These are phyloP conservation scores for Linnaemya tessellans DNA, from an alignment of 2,888 invertebrate species.

Conservation along the genomic window DNA sequence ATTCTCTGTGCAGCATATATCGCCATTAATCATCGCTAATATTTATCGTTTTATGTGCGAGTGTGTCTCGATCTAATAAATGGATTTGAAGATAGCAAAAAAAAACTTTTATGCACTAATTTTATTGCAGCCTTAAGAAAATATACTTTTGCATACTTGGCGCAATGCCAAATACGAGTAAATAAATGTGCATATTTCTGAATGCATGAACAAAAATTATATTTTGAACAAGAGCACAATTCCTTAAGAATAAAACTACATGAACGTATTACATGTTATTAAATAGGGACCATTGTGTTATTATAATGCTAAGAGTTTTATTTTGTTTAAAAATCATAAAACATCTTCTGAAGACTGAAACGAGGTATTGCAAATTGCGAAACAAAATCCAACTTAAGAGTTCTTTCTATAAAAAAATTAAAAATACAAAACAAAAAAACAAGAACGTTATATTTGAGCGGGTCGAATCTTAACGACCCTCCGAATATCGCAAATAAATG, in stretches of 20 bases:
- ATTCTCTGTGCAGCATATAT: slow-evolving; percentile 29
- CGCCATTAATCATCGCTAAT: slow-evolving; percentile 53
- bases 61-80: slow-evolving; percentile 17
- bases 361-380: background rate
- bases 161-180: slow-evolving; percentile 51
- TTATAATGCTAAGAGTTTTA: background rate
- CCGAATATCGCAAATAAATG: too few relatives aligned
- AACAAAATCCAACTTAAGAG: background rate
- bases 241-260: background rate
- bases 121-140: slow-evolving; percentile 27
- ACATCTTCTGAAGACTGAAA: background rate
- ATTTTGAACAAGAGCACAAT: background rate
- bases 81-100: slow-evolving; percentile 11
- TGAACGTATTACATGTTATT: background rate
- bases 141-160: slow-evolving; percentile 22
- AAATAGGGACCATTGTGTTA: background rate
- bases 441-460: too few relatives aligned
- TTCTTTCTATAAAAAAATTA: background rate
- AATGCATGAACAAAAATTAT: slow-evolving; percentile 2
- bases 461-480: too few relatives aligned
- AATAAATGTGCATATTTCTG: slow-evolving; percentile 33
- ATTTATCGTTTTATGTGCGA: background rate
- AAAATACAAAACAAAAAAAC: too few relatives aligned
- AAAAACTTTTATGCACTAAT: slow-evolving; percentile 21
- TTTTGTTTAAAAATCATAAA: background rate